A percentile compares a stretch with the other conserved stretches of the same genome.
Conservation (phyloP, 2,797 vertebrate species). For the Halcyon chelicuti region DNA sequence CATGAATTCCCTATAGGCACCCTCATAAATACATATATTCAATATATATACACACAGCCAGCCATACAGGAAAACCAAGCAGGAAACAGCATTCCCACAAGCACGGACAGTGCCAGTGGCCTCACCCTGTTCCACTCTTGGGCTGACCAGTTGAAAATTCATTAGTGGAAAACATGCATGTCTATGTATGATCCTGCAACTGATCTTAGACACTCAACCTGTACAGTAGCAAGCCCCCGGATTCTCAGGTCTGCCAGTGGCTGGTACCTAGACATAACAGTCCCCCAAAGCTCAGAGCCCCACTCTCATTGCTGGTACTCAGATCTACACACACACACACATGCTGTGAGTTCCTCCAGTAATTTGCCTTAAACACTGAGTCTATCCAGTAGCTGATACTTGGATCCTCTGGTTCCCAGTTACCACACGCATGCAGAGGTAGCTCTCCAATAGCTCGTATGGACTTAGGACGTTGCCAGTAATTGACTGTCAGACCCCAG, state of each 20-base stretch:
- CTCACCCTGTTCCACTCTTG: not conserved
- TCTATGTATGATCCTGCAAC: not conserved
- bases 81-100: not conserved
- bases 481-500: not conserved
- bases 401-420: not conserved
- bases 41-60: not conserved
- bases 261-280: not conserved
- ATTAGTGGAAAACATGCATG: not conserved
- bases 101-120: not conserved
- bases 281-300: not conserved
- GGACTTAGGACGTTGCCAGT: not conserved
- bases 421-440: not conserved
- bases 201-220: not conserved
- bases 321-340: no score
- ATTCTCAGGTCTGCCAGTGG: not conserved
- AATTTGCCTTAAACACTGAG: not conserved
- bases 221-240: not conserved
- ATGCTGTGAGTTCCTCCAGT: not conserved
- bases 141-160: not conserved
- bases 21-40: rapidly evolving
- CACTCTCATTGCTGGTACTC: not conserved
- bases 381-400: not conserved
- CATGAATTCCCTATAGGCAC: not conserved
- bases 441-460: not conserved
- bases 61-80: not conserved